Evolutionary conservation across 1,140 invertebrate genomes (phyloP).

Genomic region (Drosophila santomea): DNA sequence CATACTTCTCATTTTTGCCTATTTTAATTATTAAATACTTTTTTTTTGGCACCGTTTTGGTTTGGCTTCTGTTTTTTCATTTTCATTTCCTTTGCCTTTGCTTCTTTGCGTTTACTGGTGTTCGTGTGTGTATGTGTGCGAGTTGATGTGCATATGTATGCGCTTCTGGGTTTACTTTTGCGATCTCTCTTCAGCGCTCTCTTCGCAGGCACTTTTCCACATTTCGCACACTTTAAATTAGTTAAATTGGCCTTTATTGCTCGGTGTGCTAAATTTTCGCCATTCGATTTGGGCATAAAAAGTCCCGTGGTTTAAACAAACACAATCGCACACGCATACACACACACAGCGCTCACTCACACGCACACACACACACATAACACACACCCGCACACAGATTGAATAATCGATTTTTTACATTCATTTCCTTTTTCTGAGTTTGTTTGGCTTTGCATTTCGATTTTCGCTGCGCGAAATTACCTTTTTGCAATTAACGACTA

Average conservation of each 20-base stretch:
- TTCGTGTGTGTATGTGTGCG: constrained; percentile 21
- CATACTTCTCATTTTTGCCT: constrained; percentile 30
- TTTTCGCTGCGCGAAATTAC: constrained; percentile 50
- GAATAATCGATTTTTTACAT: constrained; percentile 76
- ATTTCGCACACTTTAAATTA: constrained; percentile 56
- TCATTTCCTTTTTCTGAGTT: constrained; percentile 49
- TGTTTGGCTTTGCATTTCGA: constrained; percentile 41
- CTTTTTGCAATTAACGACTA: constrained; percentile 64
- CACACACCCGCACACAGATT: constrained; percentile 62
- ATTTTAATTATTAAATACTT: constrained; percentile 71
- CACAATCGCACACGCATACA: constrained; percentile 51
- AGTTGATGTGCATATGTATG: constrained; percentile 48
- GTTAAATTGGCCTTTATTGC: constrained; percentile 48
- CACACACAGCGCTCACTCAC: constrained; percentile 39
- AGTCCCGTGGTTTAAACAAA: constrained; percentile 63
- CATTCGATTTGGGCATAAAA: constrained; percentile 42
- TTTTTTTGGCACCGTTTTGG: constrained; percentile 40
- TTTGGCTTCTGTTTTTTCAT: constrained; percentile 40
- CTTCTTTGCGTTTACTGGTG: constrained; percentile 24
- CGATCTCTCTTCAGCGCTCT: constrained; percentile 27
- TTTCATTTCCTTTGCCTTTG: constrained; percentile 42
- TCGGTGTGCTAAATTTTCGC: constrained; percentile 51
- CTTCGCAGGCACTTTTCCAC: constrained; percentile 53
- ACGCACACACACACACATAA: constrained; percentile 29
- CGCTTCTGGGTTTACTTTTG: constrained; percentile 34